These are phyloP conservation scores for Marmota monax DNA, from an alignment of 2,113 vertebrate genomes.

Conservation along the genomic window DNA sequence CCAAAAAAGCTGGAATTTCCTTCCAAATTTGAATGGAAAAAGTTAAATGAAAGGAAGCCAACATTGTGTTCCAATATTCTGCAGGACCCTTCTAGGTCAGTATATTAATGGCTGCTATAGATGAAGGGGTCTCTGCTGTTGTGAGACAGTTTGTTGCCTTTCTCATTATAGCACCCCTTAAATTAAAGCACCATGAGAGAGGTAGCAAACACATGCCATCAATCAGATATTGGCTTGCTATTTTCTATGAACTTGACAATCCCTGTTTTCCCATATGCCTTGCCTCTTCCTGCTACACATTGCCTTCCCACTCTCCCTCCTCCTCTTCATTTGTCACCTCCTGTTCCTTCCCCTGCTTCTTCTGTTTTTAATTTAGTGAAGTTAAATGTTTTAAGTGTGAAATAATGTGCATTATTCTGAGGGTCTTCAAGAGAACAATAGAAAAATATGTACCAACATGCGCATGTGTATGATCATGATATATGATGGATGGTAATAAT, in stretches of 20 bases:
- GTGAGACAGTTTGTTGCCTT: not conserved
- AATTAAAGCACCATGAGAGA: not conserved
- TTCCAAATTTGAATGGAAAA: slow-evolving; percentile 1
- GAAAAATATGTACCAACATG: not conserved
- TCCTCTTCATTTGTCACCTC: slow-evolving; percentile 71
- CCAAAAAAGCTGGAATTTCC: not conserved
- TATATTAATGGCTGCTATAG: not conserved
- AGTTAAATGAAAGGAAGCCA: not conserved
- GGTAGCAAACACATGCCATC: not conserved
- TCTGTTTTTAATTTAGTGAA: slow-evolving; percentile 72
- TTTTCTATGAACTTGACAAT: slow-evolving; percentile 59
- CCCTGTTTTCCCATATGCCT: slow-evolving; percentile 62
- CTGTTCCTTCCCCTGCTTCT: slow-evolving; percentile 79
- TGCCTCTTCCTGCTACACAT: slow-evolving; percentile 22
- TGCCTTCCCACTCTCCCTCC: slow-evolving; percentile 74
- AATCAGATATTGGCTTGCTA: slow-evolving; percentile 15
- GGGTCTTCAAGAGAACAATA: not conserved
- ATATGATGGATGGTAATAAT: not conserved
- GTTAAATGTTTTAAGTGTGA: slow-evolving; percentile 67
- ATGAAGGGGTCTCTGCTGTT: not conserved
- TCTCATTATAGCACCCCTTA: not conserved
- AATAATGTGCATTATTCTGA: slow-evolving; percentile 24
- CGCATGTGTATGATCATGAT: not conserved
- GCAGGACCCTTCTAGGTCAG: not conserved
- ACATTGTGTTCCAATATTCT: not conserved